Conservation (phyloP, 2,888 invertebrate species). For the Tetheella fluctuosa region DNA sequence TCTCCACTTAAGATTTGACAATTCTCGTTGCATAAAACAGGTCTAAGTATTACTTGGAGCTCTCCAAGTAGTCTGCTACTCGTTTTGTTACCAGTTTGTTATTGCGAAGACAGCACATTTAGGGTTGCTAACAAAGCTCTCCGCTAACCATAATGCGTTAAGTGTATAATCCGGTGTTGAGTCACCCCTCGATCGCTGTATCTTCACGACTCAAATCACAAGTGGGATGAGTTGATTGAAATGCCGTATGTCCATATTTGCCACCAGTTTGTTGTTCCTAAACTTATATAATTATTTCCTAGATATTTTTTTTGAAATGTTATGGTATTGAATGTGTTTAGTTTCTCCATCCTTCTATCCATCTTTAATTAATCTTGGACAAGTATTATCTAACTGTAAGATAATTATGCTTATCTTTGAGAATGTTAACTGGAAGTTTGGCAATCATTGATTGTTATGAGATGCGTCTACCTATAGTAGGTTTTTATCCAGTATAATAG, state of each 20-base stretch:
- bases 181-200: constrained; percentile 23
- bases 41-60: too few relatives aligned
- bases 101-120: background rate
- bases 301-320: background rate
- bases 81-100: background rate
- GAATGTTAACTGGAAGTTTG: too few relatives aligned
- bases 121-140: constrained; percentile 5
- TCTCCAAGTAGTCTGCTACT: background rate
- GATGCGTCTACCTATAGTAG: too few relatives aligned
- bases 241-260: constrained; percentile 57
- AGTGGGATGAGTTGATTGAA: constrained; percentile 54
- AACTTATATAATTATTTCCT: background rate
- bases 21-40: background rate
- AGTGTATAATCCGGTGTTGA: constrained; percentile 33
- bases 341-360: too few relatives aligned
- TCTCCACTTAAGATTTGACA: too few relatives aligned
- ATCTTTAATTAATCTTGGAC: too few relatives aligned
- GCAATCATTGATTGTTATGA: too few relatives aligned
- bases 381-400: too few relatives aligned
- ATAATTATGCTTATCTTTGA: too few relatives aligned
- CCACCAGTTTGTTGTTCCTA: constrained; percentile 4
- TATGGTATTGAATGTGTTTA: background rate
- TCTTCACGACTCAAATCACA: constrained; percentile 22
- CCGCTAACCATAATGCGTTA: constrained; percentile 15
- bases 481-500: too few relatives aligned